These are phyloP conservation scores for Luffia ferchaultella DNA, from an alignment of 2,888 invertebrate genomes.

Conservation along the genomic window DNA sequence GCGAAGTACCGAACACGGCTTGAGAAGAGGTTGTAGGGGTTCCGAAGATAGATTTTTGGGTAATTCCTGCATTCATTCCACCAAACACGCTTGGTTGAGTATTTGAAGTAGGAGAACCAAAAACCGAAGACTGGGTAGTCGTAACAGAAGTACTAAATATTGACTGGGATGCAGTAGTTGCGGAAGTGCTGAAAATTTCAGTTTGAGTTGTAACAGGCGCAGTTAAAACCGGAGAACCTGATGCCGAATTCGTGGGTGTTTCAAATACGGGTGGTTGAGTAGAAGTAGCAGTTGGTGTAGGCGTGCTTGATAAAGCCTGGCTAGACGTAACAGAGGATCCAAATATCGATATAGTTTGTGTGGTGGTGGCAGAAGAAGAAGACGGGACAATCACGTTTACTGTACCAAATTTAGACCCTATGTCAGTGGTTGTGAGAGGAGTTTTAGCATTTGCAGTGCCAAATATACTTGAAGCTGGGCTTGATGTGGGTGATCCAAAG, in stretches of 20 bases:
- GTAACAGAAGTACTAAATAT: background rate
- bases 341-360: slow-evolving; percentile 3
- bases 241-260: too few species aligned
- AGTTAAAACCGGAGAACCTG: slow-evolving; percentile 17
- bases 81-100: background rate
- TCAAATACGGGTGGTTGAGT: slow-evolving; percentile 5
- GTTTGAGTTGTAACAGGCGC: slow-evolving; percentile 26
- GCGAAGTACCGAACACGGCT: background rate
- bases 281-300: background rate
- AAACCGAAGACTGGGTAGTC: background rate
- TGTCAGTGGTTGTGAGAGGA: background rate
- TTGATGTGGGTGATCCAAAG: slow-evolving; percentile 21
- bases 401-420: slow-evolving; percentile 7
- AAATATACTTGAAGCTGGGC: slow-evolving; percentile 12
- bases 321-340: slow-evolving; percentile 5
- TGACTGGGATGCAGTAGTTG: slow-evolving; percentile 8
- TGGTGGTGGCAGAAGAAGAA: background rate
- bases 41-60: slow-evolving; percentile 1
- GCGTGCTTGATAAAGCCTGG: background rate
- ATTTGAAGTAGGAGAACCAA: too few species aligned
- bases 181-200: slow-evolving; percentile 15
- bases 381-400: background rate
- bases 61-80: slow-evolving; percentile 11
- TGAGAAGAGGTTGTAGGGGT: background rate
- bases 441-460: background rate